phyloP scores from a whole-genome alignment of 1,140 invertebrate genomes.

The Drosophila kohkoa region DNA sequence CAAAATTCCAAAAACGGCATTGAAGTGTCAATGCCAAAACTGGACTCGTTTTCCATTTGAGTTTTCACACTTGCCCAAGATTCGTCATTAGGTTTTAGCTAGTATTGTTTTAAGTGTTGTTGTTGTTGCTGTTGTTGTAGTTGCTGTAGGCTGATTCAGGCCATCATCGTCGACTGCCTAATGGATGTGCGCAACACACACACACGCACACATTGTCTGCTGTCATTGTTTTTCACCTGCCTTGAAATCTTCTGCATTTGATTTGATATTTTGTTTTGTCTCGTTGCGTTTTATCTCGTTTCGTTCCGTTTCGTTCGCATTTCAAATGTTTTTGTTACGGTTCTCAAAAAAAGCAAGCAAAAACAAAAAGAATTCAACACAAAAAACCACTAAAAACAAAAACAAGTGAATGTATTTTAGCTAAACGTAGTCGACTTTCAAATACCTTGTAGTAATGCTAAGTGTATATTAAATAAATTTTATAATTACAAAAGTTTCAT shows the following conservation, averaged over 20 bases:
- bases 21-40: constrained; percentile 57
- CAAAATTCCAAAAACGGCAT: constrained; percentile 51
- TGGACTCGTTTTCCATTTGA: constrained; percentile 60
- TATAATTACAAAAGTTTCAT: too few species aligned
- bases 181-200: constrained; percentile 47
- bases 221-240: constrained; percentile 61
- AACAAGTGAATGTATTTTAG: neutral
- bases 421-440: neutral
- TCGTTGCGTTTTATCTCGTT: constrained; percentile 17
- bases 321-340: constrained; percentile 43
- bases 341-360: constrained; percentile 1
- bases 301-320: constrained; percentile 4
- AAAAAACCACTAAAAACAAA: too few species aligned
- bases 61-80: constrained; percentile 54
- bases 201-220: constrained; percentile 16
- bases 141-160: constrained; percentile 34
- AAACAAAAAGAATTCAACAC: neutral
- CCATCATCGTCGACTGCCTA: constrained; percentile 39
- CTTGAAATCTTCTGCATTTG: constrained; percentile 66
- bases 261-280: constrained; percentile 65
- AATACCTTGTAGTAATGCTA: neutral
- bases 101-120: neutral
- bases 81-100: constrained; percentile 48
- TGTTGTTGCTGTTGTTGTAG: neutral
- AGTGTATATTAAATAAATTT: too few species aligned